Percentiles rank a stretch among this genome's conserved stretches.
phyloP scores from a whole-genome alignment of 2,797 vertebrate species.

The Gila robusta region DNA sequence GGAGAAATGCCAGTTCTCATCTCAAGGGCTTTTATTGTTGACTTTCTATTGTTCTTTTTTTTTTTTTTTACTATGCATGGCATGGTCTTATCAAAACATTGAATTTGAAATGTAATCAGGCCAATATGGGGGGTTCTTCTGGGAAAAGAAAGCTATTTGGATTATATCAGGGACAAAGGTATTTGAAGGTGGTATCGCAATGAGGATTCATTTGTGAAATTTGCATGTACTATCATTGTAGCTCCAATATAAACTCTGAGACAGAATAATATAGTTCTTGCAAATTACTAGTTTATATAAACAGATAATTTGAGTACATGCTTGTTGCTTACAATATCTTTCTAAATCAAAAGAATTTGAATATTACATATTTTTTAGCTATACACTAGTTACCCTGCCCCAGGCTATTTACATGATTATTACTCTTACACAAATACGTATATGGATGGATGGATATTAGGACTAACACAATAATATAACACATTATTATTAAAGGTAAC shows the following conservation, averaged over 20 bases:
- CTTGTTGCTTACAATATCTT: not conserved
- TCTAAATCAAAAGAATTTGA: not conserved
- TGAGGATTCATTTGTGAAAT: not conserved
- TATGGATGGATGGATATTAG: not conserved
- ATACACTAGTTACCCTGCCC: not conserved
- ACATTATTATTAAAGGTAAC: not conserved
- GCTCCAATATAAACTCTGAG: not conserved
- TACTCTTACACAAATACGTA: not conserved
- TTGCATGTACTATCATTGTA: not conserved
- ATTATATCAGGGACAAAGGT: slow-evolving; percentile 3
- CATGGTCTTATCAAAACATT: slow-evolving; percentile 12
- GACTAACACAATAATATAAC: not conserved
- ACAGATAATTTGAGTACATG: not conserved
- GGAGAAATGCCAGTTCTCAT: slow-evolving; percentile 3
- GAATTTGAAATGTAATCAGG: slow-evolving; percentile 21
- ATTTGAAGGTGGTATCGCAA: slow-evolving; percentile 8
- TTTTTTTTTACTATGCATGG: not conserved
- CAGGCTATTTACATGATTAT: too few species aligned
- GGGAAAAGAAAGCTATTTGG: slow-evolving; percentile 25
- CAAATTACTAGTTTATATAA: not conserved
- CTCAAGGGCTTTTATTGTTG: slow-evolving; percentile 11
- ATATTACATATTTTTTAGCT: not conserved
- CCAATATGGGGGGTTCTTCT: slow-evolving; percentile 2
- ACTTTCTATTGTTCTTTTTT: not conserved
- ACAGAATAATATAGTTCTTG: not conserved